Evolutionary conservation across 2,113 vertebrate genomes (phyloP).

Genomic region (Athene cunicularia): DNA sequence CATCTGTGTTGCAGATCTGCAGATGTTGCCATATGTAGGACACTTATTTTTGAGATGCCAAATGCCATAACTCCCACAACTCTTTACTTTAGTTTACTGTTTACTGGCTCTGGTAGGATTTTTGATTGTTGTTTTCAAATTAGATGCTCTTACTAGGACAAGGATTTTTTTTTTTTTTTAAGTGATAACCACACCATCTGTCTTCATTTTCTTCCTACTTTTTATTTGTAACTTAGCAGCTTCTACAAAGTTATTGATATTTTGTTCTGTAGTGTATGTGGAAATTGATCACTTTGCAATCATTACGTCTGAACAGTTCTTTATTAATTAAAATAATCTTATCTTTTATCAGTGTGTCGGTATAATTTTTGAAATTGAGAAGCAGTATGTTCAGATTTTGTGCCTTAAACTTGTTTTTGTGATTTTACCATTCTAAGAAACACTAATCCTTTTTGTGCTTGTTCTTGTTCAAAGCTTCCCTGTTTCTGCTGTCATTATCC

Average conservation of each 20-base stretch:
- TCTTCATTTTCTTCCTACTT: background rate
- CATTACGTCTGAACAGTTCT: background rate
- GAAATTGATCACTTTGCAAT: background rate
- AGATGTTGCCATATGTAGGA: background rate
- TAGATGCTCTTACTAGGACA: background rate
- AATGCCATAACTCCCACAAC: background rate
- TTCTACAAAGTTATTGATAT: background rate
- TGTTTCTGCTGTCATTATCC: background rate
- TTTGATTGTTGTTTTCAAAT: background rate
- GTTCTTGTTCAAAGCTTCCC: background rate
- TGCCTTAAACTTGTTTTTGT: background rate
- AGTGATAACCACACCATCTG: background rate
- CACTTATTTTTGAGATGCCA: constrained; percentile 12
- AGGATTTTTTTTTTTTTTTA: background rate
- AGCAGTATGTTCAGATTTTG: background rate
- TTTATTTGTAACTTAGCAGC: background rate
- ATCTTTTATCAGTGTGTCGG: background rate
- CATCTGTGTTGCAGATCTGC: background rate
- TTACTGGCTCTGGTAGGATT: background rate
- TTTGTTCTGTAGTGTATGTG: background rate
- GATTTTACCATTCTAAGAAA: background rate
- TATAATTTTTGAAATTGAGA: background rate
- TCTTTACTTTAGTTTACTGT: background rate
- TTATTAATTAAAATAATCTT: background rate
- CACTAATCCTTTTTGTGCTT: background rate